Conservation (phyloP, 2,797 vertebrate genomes). For the Cossypha dichroa region DNA sequence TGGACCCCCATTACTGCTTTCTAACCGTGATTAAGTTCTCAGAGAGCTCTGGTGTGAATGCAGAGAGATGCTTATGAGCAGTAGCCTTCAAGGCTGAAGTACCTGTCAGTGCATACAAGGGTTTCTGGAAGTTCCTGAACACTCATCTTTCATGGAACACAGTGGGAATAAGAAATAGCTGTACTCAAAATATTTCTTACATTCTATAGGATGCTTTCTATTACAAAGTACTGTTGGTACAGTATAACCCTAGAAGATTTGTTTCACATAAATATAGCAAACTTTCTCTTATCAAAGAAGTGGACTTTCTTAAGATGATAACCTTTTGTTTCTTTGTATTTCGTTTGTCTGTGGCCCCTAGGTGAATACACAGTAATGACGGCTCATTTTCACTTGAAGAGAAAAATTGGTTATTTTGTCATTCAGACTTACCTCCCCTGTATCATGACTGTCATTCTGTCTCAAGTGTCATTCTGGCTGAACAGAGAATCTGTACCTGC, state of each 20-base stretch:
- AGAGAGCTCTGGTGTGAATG: not conserved
- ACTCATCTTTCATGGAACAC: not conserved
- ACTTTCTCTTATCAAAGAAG: not conserved
- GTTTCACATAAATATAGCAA: not conserved
- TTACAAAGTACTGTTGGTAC: not conserved
- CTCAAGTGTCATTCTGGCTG: slow-evolving; percentile 98
- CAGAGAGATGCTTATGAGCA: not conserved
- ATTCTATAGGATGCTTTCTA: not conserved
- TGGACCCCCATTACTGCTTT: not conserved
- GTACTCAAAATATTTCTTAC: not conserved
- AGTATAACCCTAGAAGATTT: not conserved
- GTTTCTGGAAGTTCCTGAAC: not conserved
- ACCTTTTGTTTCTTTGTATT: not conserved
- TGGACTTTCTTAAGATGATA: not conserved
- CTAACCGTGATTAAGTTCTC: not conserved
- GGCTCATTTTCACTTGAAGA: slow-evolving; percentile 97
- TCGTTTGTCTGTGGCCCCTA: slow-evolving; percentile 66
- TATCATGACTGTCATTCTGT: slow-evolving; percentile 99
- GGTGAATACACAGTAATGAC: slow-evolving; percentile 99
- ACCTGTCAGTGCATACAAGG: not conserved
- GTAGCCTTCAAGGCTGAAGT: not conserved
- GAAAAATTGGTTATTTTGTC: slow-evolving; percentile 99
- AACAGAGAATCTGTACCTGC: slow-evolving; percentile 98
- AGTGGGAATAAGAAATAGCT: not conserved
- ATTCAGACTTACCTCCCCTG: slow-evolving; percentile 98